Conservation (phyloP, 2,797 vertebrate species). For the Rhinophrynus dorsalis region DNA sequence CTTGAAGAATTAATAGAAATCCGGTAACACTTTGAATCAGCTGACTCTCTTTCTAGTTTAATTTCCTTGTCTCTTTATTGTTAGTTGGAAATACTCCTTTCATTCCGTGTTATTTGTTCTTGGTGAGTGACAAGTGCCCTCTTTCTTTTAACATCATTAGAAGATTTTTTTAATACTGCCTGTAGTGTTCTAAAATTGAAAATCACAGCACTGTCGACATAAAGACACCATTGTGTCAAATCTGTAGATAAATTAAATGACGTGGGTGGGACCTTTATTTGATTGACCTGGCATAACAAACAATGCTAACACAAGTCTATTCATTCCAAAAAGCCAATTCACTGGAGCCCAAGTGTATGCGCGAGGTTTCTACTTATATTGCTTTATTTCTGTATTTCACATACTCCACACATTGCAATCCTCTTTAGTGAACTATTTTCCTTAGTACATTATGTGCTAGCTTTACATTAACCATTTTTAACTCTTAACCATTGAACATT, state of each 20-base stretch:
- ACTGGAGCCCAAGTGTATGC: not conserved
- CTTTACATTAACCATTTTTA: too few relatives aligned
- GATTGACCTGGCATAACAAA: constrained; percentile 29
- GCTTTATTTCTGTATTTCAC: not conserved
- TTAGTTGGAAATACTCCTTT: too few relatives aligned
- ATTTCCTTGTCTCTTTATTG: too few relatives aligned
- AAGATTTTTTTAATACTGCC: constrained; percentile 4
- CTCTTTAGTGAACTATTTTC: too few relatives aligned
- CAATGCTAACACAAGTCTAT: constrained; percentile 34
- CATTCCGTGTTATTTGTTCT: too few relatives aligned
- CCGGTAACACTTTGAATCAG: too few relatives aligned
- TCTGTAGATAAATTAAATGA: constrained; percentile 22
- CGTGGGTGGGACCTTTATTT: constrained; percentile 19
- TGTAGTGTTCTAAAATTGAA: constrained; percentile 7
- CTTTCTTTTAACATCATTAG: not conserved
- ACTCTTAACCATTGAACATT: too few relatives aligned
- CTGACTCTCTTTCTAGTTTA: too few relatives aligned
- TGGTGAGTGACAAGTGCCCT: not conserved
- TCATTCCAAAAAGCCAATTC: too few relatives aligned
- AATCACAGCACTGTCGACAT: constrained; percentile 12
- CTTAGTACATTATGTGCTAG: too few relatives aligned
- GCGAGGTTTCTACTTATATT: not conserved
- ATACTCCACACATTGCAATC: not conserved
- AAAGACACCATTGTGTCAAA: constrained; percentile 31
- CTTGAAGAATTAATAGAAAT: too few relatives aligned